Base-by-base conservation (phyloP, 2,797 vertebrate species). In the Sardinella longiceps region DNA sequence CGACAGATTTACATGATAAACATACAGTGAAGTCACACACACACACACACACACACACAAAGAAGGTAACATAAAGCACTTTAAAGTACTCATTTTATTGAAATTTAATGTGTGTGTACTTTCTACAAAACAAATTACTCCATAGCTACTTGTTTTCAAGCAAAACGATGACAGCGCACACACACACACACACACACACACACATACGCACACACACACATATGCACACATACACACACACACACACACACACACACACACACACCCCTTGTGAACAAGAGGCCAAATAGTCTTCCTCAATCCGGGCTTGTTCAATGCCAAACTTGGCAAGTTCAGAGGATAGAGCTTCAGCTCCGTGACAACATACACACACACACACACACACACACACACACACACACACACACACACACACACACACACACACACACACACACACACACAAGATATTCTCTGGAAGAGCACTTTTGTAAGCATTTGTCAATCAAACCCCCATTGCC, bases 381-480 rank as follows among this genome's bases (percentile, higher is more conserved):
- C n/a, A n/a, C n/a, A n/a, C n/a, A n/a, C n/a, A n/a, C n/a, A n/a
- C n/a, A n/a, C n/a, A n/a, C n/a, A n/a, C n/a, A n/a, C n/a, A n/a
- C n/a, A n/a, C n/a, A n/a, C n/a, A n/a, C n/a, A n/a, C n/a, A n/a
- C n/a, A n/a, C n/a, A n/a, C n/a, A n/a, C n/a, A n/a, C n/a, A n/a
- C n/a, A n/a, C n/a, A n/a, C n/a, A n/a, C n/a, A n/a, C n/a, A n/a
- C n/a, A n/a, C n/a, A n/a, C n/a, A n/a, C n/a, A n/a, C n/a, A n/a
- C n/a, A n/a, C n/a, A 74, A 39, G 25, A 74, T 15, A 37, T 74
- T 74, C 12, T 74, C 39, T 15, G 83, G 30, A 50, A 50, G 11
- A 25, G 37, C 5, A 0, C 18, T 83, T 87, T 53, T 89, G 81
- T 89, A 87, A 89, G 84, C 86, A 85, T 43, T 85, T 80, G 87